phyloP scores from a whole-genome alignment of 2,797 vertebrate genomes.

The Eleutherodactylus coqui region DNA sequence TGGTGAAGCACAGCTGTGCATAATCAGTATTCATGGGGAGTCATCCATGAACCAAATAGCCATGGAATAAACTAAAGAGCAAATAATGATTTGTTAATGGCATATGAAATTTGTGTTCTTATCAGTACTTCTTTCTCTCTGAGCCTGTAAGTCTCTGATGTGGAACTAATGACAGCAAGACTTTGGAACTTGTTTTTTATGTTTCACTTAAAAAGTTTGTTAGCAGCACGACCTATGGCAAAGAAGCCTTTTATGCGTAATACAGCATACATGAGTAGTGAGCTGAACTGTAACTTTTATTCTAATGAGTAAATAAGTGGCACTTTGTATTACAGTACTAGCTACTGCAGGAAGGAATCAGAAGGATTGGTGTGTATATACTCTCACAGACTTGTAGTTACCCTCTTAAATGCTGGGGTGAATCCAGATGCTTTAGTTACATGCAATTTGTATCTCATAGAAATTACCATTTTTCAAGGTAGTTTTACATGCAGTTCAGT shows the following conservation, averaged over 20 bases:
- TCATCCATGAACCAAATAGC: conserved; percentile 34
- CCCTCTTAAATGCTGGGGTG: too few relatives aligned
- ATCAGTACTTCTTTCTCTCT: conserved; percentile 32
- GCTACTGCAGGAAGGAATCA: background rate
- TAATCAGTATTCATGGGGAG: conserved; percentile 47
- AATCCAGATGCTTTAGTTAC: too few relatives aligned
- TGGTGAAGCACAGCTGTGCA: conserved; percentile 44
- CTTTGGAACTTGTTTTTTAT: conserved; percentile 4
- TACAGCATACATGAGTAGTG: background rate
- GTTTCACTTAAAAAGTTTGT: background rate
- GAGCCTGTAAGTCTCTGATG: background rate
- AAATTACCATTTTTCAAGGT: too few relatives aligned
- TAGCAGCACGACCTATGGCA: conserved; percentile 12
- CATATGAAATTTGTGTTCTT: conserved; percentile 35
- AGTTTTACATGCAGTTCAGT: too few relatives aligned
- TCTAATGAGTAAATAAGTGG: background rate
- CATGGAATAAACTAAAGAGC: conserved; percentile 27
- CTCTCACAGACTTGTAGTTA: background rate
- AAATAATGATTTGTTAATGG: conserved; percentile 47
- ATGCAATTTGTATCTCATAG: too few relatives aligned
- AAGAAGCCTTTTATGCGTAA: background rate
- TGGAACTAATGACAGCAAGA: conserved; percentile 28
- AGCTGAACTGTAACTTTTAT: background rate
- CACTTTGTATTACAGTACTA: background rate
- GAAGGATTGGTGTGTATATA: background rate